Evolutionary conservation across 2,113 vertebrate species (phyloP), one percentile per base, ranked within the genome.

Genomic region (Pimephales promelas): DNA sequence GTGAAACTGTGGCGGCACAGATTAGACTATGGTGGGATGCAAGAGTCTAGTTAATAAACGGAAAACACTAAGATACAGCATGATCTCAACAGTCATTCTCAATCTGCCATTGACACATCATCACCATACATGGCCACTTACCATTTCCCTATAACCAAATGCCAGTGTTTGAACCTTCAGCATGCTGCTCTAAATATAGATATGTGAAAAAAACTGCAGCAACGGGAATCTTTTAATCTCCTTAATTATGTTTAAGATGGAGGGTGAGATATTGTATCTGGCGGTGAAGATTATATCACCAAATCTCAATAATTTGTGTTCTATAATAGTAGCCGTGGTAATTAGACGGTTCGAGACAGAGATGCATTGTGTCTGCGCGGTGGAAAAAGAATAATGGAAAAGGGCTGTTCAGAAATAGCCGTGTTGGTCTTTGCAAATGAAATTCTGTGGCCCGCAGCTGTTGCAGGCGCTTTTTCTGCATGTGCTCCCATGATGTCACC

Each of bases 401-500:
- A 43, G 66, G 57, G 56, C 81, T 68, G 85, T 81, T 87, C 86
- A 83, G 84, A 89, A 92, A 91, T 89, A 88, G 92, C 91, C 83
- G 20, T 22, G 66, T 88, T 92, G 86, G 85, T 71, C 84, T 85
- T 43, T 13, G 79, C 78, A 70, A 61, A 31, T 86, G 83, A 70
- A 78, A 72, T 86, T 83, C 82, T 64, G 34, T 13, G 16, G 31
- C 61, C 82, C 22, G 82, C 92, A 93, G 92, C 92, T 92, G 92
- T 93, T 79, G 82, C 91, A 86, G 90, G 89, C 89, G 86, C 88
- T 91, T 89, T 88, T 87, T 78, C 88, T 91, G 85, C 89, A 88
- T 89, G 86, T 85, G 79, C 87, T 52, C 59, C 88, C 31, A 84
- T 92, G 92, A 91, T 92, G 92, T 92, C 92, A 92, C 88, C 88